Evolutionary conservation across 2,113 vertebrate genomes (phyloP).

Genomic region (Amblyornis subalaris): DNA sequence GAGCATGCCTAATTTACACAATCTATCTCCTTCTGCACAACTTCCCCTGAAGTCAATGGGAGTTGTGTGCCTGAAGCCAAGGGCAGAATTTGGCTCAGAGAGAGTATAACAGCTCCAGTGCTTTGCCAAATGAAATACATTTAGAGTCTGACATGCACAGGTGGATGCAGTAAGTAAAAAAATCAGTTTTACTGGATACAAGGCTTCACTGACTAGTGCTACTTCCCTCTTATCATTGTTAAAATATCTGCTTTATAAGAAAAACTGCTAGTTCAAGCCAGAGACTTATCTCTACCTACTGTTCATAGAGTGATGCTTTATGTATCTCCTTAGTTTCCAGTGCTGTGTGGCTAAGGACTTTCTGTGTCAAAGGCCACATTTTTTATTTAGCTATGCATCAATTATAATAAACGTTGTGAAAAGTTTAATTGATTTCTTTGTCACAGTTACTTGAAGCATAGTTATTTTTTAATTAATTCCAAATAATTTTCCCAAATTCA

Average conservation of each 20-base stretch:
- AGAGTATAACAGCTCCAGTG: conserved; percentile 23
- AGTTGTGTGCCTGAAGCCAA: conserved; percentile 51
- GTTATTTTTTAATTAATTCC: not conserved
- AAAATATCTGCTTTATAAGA: conserved; percentile 1
- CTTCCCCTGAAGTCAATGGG: conserved; percentile 49
- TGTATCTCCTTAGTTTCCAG: not conserved
- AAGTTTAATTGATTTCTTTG: conserved; percentile 4
- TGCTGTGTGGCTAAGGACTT: not conserved
- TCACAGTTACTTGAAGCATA: not conserved
- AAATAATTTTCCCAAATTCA: not conserved
- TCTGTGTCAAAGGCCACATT: not conserved
- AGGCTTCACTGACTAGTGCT: conserved; percentile 4
- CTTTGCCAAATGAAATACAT: conserved; percentile 63
- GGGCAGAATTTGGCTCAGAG: conserved; percentile 50
- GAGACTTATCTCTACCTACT: not conserved
- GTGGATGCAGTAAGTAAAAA: conserved; percentile 47
- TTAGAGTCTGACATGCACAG: conserved; percentile 60
- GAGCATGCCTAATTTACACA: conserved; percentile 41
- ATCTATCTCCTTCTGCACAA: conserved; percentile 30
- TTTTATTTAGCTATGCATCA: not conserved
- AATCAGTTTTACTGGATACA: conserved; percentile 40
- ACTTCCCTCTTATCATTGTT: conserved; percentile 15
- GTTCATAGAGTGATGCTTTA: not conserved
- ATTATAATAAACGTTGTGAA: not conserved
- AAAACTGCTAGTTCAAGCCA: not conserved